These are phyloP conservation scores for Proisotoma minuta DNA, from an alignment of 2,888 invertebrate genomes.

Conservation along the genomic window DNA sequence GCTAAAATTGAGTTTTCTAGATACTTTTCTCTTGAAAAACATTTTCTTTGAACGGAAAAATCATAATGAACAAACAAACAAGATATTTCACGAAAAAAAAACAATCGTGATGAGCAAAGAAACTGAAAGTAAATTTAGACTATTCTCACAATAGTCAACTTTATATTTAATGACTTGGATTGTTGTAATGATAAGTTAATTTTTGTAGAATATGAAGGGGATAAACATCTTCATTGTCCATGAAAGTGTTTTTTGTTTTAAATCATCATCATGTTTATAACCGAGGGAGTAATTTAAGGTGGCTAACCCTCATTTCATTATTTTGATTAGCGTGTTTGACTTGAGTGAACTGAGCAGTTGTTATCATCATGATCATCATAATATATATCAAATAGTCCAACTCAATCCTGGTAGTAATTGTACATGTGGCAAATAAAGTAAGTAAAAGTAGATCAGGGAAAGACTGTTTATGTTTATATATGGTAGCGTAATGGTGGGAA, in stretches of 20 bases:
- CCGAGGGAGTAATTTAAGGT: too few relatives aligned
- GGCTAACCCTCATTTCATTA: background rate
- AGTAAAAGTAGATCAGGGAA: too few relatives aligned
- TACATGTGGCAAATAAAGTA: background rate
- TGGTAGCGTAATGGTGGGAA: constrained; percentile 10
- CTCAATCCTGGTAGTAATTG: background rate
- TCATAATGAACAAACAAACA: too few relatives aligned
- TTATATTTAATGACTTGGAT: background rate
- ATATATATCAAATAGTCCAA: background rate
- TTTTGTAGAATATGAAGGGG: background rate
- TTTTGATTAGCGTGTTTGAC: background rate
- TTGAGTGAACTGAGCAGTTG: background rate
- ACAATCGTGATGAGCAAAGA: too few relatives aligned
- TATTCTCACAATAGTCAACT: constrained; percentile 1
- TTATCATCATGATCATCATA: constrained; percentile 1
- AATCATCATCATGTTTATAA: too few relatives aligned
- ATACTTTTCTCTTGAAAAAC: background rate
- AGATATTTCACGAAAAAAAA: too few relatives aligned
- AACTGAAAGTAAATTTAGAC: constrained; percentile 3
- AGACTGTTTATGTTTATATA: too few relatives aligned
- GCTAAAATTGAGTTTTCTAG: background rate
- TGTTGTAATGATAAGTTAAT: constrained; percentile 1
- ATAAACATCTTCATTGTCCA: background rate
- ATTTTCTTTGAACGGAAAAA: too few relatives aligned
- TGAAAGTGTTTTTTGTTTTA: too few relatives aligned